Conservation (phyloP, 2,113 vertebrate species). For the Hippoglossus stenolepis region DNA sequence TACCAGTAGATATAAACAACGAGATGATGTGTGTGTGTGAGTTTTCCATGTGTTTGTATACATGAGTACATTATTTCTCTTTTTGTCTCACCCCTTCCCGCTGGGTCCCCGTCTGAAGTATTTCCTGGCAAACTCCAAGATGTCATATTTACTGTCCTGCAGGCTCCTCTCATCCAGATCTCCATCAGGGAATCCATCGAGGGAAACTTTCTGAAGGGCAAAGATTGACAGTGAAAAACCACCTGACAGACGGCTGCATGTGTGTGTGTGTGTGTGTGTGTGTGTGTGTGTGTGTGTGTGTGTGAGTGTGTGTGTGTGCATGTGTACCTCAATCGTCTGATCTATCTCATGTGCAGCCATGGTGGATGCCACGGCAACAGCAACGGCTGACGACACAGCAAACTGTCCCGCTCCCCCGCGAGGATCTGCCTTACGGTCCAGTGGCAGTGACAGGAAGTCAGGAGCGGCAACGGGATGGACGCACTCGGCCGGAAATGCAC, state of each 20-base stretch:
- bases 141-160: slow-evolving; percentile 80
- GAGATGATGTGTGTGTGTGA: background rate
- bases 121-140: slow-evolving; percentile 91
- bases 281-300: background rate
- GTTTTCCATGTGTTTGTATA: background rate
- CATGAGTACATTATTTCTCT: background rate
- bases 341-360: slow-evolving; percentile 90
- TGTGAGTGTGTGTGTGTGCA: background rate
- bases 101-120: slow-evolving; percentile 87
- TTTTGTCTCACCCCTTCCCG: slow-evolving; percentile 81
- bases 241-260: background rate
- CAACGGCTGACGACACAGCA: slow-evolving; percentile 84
- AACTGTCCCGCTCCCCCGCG: slow-evolving; percentile 87
- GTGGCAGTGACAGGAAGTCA: slow-evolving; percentile 89
- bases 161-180: slow-evolving; percentile 64
- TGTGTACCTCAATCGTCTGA: slow-evolving; percentile 86
- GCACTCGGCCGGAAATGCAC: slow-evolving; percentile 88
- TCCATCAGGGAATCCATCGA: slow-evolving; percentile 53
- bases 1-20: background rate
- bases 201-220: slow-evolving; percentile 68
- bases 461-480: slow-evolving; percentile 90
- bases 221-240: slow-evolving; percentile 50
- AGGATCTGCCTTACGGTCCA: slow-evolving; percentile 86
- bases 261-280: background rate
- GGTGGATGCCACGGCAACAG: slow-evolving; percentile 88